A percentile compares a stretch with the other conserved stretches of the same genome.
Conservation (phyloP, 2,888 invertebrate species). For the Xestia xanthographa region DNA sequence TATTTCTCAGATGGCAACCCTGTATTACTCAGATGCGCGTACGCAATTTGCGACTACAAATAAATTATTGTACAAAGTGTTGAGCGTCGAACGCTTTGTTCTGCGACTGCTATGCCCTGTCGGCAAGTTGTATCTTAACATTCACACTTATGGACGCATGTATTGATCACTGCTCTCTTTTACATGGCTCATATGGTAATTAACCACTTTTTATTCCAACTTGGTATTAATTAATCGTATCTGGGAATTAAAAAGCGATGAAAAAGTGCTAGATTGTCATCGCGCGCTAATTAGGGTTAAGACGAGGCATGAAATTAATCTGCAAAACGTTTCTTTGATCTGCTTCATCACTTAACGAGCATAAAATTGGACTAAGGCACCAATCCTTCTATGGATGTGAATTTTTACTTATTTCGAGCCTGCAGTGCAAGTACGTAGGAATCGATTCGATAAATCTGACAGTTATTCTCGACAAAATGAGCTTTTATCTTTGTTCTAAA, state of each 20-base stretch:
- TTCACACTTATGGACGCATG: conserved; percentile 15
- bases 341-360: conserved; percentile 7
- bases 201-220: conserved; percentile 17
- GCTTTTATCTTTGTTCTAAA: too few species aligned
- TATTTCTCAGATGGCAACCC: conserved; percentile 28
- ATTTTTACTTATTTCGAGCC: too few species aligned
- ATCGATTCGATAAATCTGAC: too few species aligned
- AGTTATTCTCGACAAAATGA: too few species aligned
- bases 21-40: conserved; percentile 43
- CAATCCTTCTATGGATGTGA: not conserved
- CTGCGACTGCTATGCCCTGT: conserved; percentile 20
- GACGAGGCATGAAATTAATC: conserved; percentile 6
- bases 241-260: conserved; percentile 7
- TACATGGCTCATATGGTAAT: conserved; percentile 26
- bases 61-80: conserved; percentile 53
- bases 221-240: conserved; percentile 13
- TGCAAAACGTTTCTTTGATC: not conserved
- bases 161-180: conserved; percentile 23
- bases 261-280: conserved; percentile 19
- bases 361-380: conserved; percentile 14
- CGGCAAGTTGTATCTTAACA: conserved; percentile 36
- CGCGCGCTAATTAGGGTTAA: not conserved
- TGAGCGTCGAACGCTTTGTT: conserved; percentile 46
- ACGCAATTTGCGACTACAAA: conserved; percentile 56
- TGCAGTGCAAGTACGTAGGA: too few species aligned